Evolutionary conservation across 2,797 vertebrate species (phyloP).

Genomic region (Sebastes kiyomatsui): DNA sequence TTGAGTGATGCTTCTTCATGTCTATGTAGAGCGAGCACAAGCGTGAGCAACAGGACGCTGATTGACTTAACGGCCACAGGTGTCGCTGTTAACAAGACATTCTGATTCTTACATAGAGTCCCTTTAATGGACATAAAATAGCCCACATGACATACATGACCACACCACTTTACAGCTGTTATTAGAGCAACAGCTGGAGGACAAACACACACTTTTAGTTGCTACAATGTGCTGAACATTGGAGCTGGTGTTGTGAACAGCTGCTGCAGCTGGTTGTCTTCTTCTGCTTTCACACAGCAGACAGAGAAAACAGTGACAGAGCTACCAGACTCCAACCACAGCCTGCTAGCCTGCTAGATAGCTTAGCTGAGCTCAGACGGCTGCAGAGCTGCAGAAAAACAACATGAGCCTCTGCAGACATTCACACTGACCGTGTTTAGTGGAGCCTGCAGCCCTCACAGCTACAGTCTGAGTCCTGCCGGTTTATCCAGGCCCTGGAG

Average conservation of each 20-base stretch:
- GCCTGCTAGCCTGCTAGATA: constrained; percentile 62
- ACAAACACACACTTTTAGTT: neutral
- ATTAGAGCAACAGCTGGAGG: constrained; percentile 30
- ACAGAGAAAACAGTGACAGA: neutral
- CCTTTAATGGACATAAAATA: neutral
- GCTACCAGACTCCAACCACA: too few relatives aligned
- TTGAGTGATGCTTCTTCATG: too few relatives aligned
- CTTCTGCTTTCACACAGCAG: neutral
- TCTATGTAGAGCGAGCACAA: too few relatives aligned
- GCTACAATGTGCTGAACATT: neutral
- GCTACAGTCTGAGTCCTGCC: constrained; percentile 13
- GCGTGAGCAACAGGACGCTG: too few relatives aligned
- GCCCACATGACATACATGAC: neutral
- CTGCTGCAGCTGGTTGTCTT: rapidly evolving
- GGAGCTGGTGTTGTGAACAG: rapidly evolving
- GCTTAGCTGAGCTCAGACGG: neutral
- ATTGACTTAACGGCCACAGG: too few relatives aligned
- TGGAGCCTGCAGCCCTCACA: constrained; percentile 21
- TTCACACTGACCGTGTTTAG: constrained; percentile 53
- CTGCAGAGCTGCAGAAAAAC: neutral
- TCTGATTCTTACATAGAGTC: too few relatives aligned
- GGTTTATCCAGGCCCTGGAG: constrained; percentile 19
- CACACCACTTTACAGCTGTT: neutral
- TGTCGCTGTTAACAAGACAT: too few relatives aligned
- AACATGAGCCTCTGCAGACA: neutral